These are phyloP conservation scores for Gastrophryne carolinensis DNA, from an alignment of 2,797 vertebrate genomes.

Conservation along the genomic window DNA sequence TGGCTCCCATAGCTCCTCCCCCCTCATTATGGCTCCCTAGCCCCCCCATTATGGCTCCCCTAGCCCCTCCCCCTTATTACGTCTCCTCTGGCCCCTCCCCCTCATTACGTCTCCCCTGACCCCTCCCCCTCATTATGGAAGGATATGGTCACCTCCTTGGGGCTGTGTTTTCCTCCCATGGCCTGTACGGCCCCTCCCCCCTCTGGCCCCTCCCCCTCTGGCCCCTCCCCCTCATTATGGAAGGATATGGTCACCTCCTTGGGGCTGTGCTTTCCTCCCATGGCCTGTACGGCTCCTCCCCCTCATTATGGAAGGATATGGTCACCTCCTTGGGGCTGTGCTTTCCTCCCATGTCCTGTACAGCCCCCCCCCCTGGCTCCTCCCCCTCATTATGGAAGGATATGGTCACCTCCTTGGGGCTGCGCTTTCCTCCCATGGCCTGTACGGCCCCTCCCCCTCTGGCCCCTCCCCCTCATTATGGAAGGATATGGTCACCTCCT, in stretches of 20 bases:
- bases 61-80: background rate
- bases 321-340: slow-evolving; percentile 77
- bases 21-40: background rate
- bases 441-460: slow-evolving; percentile 64
- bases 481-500: slow-evolving; percentile 85
- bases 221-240: background rate
- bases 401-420: slow-evolving; percentile 79
- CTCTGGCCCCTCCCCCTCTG: background rate
- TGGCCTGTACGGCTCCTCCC: slow-evolving; percentile 70
- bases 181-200: slow-evolving; percentile 70
- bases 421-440: slow-evolving; percentile 78
- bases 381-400: slow-evolving; percentile 65
- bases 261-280: slow-evolving; percentile 77
- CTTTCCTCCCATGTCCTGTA: slow-evolving; percentile 78
- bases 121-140: slow-evolving; percentile 52
- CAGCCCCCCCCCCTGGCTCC: slow-evolving; percentile 56
- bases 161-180: slow-evolving; percentile 77
- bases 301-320: slow-evolving; percentile 75
- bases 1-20: background rate
- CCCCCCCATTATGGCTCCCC: background rate
- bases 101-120: background rate
- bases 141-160: slow-evolving; percentile 84
- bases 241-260: slow-evolving; percentile 86
- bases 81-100: background rate
- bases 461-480: background rate